phyloP scores from a whole-genome alignment of 2,113 vertebrate genomes.

The Coregonus clupeaformis region DNA sequence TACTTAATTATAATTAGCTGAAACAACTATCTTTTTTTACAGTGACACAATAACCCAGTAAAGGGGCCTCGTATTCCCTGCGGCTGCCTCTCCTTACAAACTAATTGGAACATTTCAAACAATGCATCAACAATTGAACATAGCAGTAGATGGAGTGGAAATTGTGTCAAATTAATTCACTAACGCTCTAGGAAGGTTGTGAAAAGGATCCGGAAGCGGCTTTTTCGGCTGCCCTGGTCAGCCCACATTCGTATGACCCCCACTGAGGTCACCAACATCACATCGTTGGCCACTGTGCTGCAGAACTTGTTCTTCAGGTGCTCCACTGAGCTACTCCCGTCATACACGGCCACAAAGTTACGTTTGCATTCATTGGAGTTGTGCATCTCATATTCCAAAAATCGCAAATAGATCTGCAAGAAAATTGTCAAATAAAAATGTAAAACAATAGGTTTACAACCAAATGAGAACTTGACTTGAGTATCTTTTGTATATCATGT shows the following conservation, averaged over 20 bases:
- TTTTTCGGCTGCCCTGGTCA: conserved; percentile 92
- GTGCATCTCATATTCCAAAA: conserved; percentile 99
- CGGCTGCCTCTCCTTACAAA: too few relatives aligned
- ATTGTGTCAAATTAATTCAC: conserved; percentile 34
- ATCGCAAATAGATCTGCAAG: conserved; percentile 91
- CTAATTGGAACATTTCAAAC: too few relatives aligned
- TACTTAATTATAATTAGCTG: too few relatives aligned
- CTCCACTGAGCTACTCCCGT: conserved; percentile 93
- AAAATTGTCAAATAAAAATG: conserved; percentile 13
- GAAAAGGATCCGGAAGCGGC: conserved; percentile 95
- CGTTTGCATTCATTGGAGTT: conserved; percentile 98
- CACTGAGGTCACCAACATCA: conserved; percentile 88
- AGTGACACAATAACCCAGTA: too few relatives aligned
- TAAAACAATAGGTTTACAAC: neutral
- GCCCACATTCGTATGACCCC: conserved; percentile 97
- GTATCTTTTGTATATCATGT: too few relatives aligned
- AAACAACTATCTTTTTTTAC: too few relatives aligned
- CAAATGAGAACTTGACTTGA: neutral
- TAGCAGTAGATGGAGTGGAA: too few relatives aligned
- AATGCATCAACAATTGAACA: too few relatives aligned
- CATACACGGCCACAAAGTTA: conserved; percentile 97
- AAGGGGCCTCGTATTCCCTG: too few relatives aligned
- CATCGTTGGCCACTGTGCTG: conserved; percentile 95
- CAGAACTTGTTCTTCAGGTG: conserved; percentile 97
- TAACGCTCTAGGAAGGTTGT: conserved; percentile 97